Percentiles rank a stretch among this genome's conserved stretches.
Evolutionary conservation across 2,888 invertebrate species (phyloP).

Genomic region (Lottia gigantea): DNA sequence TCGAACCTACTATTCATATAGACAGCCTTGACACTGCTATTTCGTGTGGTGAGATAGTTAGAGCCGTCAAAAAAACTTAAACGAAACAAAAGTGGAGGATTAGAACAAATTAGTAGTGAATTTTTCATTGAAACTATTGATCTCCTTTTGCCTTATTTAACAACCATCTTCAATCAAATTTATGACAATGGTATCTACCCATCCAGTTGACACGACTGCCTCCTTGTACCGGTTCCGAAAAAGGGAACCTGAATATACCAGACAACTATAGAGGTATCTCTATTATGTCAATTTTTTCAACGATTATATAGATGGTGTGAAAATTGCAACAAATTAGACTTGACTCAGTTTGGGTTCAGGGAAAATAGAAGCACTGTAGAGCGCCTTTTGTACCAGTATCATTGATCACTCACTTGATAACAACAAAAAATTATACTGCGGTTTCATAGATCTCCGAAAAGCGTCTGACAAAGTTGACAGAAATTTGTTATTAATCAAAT

Average conservation of each 20-base stretch:
- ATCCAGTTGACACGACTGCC: not conserved
- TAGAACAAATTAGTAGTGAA: not conserved
- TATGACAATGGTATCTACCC: not conserved
- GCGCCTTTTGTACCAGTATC: not conserved
- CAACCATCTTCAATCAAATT: not conserved
- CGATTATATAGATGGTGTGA: not conserved
- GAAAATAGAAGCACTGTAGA: not conserved
- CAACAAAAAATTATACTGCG: not conserved
- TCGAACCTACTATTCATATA: not conserved
- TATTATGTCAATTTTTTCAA: slow-evolving; percentile 5
- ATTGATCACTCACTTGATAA: not conserved
- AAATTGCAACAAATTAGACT: not conserved
- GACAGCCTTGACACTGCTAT: not conserved
- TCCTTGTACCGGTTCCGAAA: not conserved
- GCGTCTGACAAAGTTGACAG: slow-evolving; percentile 1
- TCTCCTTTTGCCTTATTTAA: not conserved
- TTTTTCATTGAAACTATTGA: not conserved
- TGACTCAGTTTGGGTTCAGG: not conserved
- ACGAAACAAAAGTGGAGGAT: not conserved
- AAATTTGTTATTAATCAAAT: not conserved
- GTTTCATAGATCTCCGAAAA: not conserved
- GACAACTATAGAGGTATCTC: slow-evolving; percentile 1
- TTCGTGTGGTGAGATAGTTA: not conserved
- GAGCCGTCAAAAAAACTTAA: slow-evolving; percentile 3
- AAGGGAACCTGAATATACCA: not conserved